These are phyloP conservation scores for Coptodon rendalli DNA, from an alignment of 2,113 vertebrate genomes.

Conservation along the genomic window DNA sequence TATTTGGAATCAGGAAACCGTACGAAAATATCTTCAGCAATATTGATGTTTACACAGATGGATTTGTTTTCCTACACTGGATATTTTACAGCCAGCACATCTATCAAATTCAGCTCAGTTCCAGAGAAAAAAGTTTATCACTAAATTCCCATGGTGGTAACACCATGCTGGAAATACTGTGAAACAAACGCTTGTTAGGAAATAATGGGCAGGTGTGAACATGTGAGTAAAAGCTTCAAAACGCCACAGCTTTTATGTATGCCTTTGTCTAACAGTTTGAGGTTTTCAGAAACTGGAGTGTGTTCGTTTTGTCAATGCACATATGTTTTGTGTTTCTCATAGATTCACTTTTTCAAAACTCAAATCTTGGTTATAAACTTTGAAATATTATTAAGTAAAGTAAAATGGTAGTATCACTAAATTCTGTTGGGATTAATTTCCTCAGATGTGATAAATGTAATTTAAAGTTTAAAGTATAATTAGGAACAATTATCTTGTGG, in stretches of 20 bases:
- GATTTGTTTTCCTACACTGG: conserved; percentile 21
- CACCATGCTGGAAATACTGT: background rate
- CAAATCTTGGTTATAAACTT: background rate
- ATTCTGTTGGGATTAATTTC: background rate
- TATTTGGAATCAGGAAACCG: conserved; percentile 20
- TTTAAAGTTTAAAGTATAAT: background rate
- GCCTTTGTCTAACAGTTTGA: background rate
- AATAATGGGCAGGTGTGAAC: background rate
- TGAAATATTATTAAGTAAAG: background rate
- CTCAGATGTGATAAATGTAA: background rate
- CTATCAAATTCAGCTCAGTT: background rate
- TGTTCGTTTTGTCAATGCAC: background rate
- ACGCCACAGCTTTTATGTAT: background rate
- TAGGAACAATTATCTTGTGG: background rate
- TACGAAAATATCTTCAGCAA: conserved; percentile 25
- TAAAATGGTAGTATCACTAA: background rate
- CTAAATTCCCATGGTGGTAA: background rate
- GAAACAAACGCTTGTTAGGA: background rate
- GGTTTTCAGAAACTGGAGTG: background rate
- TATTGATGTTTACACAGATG: conserved; percentile 28
- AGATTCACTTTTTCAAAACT: background rate
- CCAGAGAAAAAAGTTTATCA: background rate
- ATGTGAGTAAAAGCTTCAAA: background rate
- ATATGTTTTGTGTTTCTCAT: background rate
- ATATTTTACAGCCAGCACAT: conserved; percentile 6